Conservation (phyloP, 2,797 vertebrate species). For the Parauchenoglanis punctatus region DNA sequence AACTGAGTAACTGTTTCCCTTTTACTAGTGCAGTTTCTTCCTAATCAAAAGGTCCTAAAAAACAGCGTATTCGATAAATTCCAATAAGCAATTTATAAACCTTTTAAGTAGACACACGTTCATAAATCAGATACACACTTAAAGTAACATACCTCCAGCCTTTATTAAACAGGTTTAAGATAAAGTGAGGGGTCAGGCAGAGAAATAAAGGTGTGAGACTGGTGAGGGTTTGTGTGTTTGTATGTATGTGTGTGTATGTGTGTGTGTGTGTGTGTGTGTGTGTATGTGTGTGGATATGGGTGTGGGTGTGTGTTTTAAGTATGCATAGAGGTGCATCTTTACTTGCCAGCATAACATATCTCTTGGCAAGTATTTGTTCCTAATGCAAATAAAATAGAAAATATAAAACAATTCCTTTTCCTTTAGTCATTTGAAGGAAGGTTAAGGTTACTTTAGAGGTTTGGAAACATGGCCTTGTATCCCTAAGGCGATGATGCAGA, state of each 20-base stretch:
- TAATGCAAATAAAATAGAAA: conserved; percentile 9
- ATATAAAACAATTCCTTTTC: neutral
- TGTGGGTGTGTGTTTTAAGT: conserved; percentile 12
- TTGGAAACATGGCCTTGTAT: neutral
- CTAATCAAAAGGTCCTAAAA: neutral
- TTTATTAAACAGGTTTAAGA: conserved; percentile 74
- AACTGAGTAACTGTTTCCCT: neutral
- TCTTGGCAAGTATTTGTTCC: conserved; percentile 8
- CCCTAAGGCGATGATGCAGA: neutral
- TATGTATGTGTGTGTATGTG: neutral
- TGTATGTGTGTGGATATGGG: neutral
- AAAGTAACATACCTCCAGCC: conserved; percentile 68
- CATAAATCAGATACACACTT: conserved; percentile 35
- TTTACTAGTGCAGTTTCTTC: neutral
- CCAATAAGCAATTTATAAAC: neutral
- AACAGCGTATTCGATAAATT: neutral
- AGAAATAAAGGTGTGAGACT: conserved; percentile 6
- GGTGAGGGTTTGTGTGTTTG: neutral
- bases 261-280: neutral
- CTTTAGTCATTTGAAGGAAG: neutral
- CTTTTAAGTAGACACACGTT: neutral
- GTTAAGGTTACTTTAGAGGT: neutral
- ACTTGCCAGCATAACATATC: conserved; percentile 48
- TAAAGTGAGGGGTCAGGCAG: conserved; percentile 57
- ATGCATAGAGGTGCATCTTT: conserved; percentile 29